Evolutionary conservation across 2,888 invertebrate genomes (phyloP).

Genomic region (Eristalis arbustorum): DNA sequence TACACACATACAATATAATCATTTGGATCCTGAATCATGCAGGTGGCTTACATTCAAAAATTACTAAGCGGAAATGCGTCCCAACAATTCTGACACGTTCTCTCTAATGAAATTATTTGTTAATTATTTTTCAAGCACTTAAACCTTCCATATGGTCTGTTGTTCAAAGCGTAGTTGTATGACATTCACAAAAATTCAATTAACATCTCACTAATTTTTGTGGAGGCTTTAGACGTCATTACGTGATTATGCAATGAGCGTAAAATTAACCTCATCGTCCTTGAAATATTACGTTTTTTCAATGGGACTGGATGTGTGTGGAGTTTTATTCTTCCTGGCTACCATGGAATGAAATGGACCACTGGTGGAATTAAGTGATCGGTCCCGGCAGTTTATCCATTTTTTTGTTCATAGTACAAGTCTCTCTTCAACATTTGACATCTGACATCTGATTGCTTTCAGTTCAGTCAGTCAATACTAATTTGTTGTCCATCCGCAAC

Average conservation of each 20-base stretch:
- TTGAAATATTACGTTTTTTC: too few species aligned
- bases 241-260: not conserved
- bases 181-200: not conserved
- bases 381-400: too few species aligned
- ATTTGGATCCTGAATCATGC: not conserved
- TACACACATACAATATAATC: too few species aligned
- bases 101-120: not conserved
- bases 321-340: too few species aligned
- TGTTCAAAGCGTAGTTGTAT: not conserved
- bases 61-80: not conserved
- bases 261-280: not conserved
- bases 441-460: too few species aligned
- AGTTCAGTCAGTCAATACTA: too few species aligned
- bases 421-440: too few species aligned
- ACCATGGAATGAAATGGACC: too few species aligned
- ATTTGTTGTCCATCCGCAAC: too few species aligned
- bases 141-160: not conserved
- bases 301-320: too few species aligned
- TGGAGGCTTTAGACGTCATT: not conserved
- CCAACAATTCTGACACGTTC: not conserved
- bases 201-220: not conserved
- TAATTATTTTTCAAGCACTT: not conserved
- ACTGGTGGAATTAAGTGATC: too few species aligned
- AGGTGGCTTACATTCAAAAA: not conserved
- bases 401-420: too few species aligned